Evolutionary conservation across 2,888 invertebrate species (phyloP), one percentile per base, ranked within the genome.

Genomic region (Synanthedon tipuliformis): DNA sequence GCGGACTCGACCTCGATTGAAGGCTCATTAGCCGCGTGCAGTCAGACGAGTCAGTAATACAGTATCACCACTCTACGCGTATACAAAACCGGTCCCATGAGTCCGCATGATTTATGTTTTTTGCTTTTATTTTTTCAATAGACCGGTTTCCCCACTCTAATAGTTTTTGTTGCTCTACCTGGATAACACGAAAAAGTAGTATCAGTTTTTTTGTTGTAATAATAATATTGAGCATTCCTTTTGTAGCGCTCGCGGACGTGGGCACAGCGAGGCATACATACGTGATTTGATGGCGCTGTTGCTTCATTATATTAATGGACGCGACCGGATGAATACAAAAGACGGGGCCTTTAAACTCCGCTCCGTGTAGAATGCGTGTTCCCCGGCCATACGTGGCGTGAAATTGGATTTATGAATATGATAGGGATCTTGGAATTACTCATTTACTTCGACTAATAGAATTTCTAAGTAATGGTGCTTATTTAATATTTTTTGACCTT

Each of bases 291-390:
- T 71, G 73, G 72, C 74, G 73, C 71, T 78, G 83, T 79, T 74
- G 81, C 79, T 82, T 81, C 81, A 83, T 86, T 85, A 82, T 79
- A 81, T 83, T 86, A 84, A 85, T 86, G 83, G 79, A 76, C 72
- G 73, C 71, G 68, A 73, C 80, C 78, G 79, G 81, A 77, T 82
- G 84, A 83, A 84, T 83, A 82, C 81, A 80, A 83, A n/a, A 84
- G 78, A 76, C 71, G 74, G 69, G 71, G 75, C 73, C 73, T 80
- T 80, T 78, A 77, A 78, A 80, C 77, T 80, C 77, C 74, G 73
- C 76, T 72, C 75, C 73, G 68, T 75, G 74, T 73, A 66, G 71
- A 69, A 68, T 71, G 74, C 75, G 68, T 73, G 73, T 75, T 72
- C 68, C 34, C 68, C 61, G 61, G 66, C n/a, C 69, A 69, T 74